phyloP scores from a whole-genome alignment of 2,888 invertebrate species.

The Drosophila niveifrons region DNA sequence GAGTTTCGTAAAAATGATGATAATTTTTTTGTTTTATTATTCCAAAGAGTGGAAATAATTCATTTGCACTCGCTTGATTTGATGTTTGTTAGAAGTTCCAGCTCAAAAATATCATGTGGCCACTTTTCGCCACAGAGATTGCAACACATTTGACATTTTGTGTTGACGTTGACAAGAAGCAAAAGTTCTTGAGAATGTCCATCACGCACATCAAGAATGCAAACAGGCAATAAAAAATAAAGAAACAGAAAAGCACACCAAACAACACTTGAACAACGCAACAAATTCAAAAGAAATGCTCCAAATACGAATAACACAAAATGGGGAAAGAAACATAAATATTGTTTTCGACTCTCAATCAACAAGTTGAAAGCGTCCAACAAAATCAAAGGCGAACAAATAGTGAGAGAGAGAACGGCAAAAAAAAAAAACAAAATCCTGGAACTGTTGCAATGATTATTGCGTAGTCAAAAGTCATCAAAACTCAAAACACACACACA shows the following conservation, averaged over 20 bases:
- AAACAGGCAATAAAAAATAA: slow-evolving; percentile 47
- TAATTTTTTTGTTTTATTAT: not conserved
- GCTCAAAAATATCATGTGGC: slow-evolving; percentile 53
- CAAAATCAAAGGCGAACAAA: slow-evolving; percentile 41
- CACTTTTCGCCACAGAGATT: slow-evolving; percentile 52
- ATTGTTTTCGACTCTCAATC: slow-evolving; percentile 62
- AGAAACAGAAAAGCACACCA: slow-evolving; percentile 25
- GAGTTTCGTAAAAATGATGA: not conserved
- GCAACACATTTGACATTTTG: slow-evolving; percentile 68
- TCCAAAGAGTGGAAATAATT: slow-evolving; percentile 1
- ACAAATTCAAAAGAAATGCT: slow-evolving; percentile 64
- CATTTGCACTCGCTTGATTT: slow-evolving; percentile 26
- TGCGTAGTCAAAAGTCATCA: slow-evolving; percentile 62
- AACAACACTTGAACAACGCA: slow-evolving; percentile 34
- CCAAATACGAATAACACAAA: slow-evolving; percentile 14
- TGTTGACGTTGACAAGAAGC: slow-evolving; percentile 63
- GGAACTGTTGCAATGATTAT: slow-evolving; percentile 56
- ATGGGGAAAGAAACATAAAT: slow-evolving; percentile 22
- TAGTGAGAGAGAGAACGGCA: slow-evolving; percentile 23
- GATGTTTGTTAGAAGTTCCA: slow-evolving; percentile 35
- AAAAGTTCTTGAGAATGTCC: slow-evolving; percentile 77
- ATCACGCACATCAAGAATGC: slow-evolving; percentile 59
- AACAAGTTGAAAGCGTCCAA: slow-evolving; percentile 66
- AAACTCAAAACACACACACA: slow-evolving; percentile 29
- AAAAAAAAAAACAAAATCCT: slow-evolving; percentile 42